Conservation (phyloP, 2,113 vertebrate genomes). For the Dendropsophus ebraccatus region DNA sequence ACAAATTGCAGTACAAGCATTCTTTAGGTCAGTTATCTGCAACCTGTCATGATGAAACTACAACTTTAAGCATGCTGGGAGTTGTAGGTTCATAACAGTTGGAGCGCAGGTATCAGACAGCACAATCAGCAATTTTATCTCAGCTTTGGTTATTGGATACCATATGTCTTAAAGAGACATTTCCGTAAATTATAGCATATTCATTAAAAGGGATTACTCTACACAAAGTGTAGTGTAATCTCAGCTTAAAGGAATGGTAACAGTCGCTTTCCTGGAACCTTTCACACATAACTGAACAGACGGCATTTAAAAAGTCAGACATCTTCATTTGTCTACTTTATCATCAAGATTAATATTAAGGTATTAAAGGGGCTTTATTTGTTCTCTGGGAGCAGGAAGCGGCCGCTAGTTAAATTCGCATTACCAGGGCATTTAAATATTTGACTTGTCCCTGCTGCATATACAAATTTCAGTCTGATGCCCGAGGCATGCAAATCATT, state of each 20-base stretch:
- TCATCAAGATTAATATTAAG: conserved; percentile 34
- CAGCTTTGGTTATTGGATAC: conserved; percentile 5
- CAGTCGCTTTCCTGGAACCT: conserved; percentile 26
- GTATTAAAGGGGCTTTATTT: conserved; percentile 23
- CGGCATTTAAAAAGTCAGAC: conserved; percentile 19
- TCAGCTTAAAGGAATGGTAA: conserved; percentile 25
- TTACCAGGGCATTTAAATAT: conserved; percentile 34
- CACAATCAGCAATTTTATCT: not conserved
- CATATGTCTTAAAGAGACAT: conserved; percentile 16
- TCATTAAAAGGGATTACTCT: conserved; percentile 45
- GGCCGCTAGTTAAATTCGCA: conserved; percentile 32
- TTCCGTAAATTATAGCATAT: conserved; percentile 31
- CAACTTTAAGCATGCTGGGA: not conserved
- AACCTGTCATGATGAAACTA: not conserved
- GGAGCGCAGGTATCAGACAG: not conserved
- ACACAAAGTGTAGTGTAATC: conserved; percentile 27
- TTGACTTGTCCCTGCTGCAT: conserved; percentile 21
- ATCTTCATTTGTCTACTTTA: conserved; percentile 27
- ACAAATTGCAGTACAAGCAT: conserved; percentile 31
- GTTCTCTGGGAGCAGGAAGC: conserved; percentile 22
- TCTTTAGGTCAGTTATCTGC: not conserved
- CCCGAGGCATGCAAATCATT: conserved; percentile 27
- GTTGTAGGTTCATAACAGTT: not conserved
- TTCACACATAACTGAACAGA: conserved; percentile 27
- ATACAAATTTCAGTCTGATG: conserved; percentile 40